A percentile compares a stretch with the other conserved stretches of the same genome.
phyloP scores from a whole-genome alignment of 2,888 invertebrate genomes.

The Portevinia maculata region DNA sequence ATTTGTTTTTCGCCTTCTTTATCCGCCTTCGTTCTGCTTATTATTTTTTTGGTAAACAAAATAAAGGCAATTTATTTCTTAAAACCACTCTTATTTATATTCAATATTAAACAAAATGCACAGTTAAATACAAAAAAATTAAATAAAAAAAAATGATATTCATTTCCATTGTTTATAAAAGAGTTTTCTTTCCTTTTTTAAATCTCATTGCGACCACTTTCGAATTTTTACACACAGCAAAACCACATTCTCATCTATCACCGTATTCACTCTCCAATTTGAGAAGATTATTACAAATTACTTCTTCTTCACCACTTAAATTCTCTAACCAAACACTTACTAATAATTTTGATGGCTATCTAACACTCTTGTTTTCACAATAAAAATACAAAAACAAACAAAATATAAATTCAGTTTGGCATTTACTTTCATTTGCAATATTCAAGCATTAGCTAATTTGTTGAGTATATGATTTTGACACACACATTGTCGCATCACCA shows the following conservation, averaged over 20 bases:
- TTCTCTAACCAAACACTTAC: conserved; percentile 44
- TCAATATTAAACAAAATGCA: conserved; percentile 41
- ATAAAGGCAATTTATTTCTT: conserved; percentile 43
- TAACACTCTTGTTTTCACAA: conserved; percentile 49
- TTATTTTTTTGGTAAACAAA: conserved; percentile 58
- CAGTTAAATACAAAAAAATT: too few relatives aligned
- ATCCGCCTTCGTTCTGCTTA: conserved; percentile 52
- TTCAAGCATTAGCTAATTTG: conserved; percentile 55
- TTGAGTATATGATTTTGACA: conserved; percentile 55
- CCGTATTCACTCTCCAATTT: conserved; percentile 15
- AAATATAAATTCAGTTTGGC: conserved; percentile 33
- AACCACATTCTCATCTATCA: conserved; percentile 27
- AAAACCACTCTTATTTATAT: conserved; percentile 67
- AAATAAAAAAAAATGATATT: conserved; percentile 54
- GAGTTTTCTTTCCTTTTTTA: conserved; percentile 7
- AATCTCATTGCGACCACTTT: conserved; percentile 37
- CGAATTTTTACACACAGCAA: conserved; percentile 24
- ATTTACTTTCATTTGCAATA: conserved; percentile 69
- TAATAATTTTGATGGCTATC: conserved; percentile 56
- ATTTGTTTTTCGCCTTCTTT: conserved; percentile 43
- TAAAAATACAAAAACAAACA: not conserved
- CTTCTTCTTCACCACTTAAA: conserved; percentile 33
- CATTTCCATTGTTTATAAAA: conserved; percentile 60
- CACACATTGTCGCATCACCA: conserved; percentile 63
- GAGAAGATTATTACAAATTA: conserved; percentile 13